phyloP scores from a whole-genome alignment of 2,888 invertebrate species.

The Ormyrus pomaceus region DNA sequence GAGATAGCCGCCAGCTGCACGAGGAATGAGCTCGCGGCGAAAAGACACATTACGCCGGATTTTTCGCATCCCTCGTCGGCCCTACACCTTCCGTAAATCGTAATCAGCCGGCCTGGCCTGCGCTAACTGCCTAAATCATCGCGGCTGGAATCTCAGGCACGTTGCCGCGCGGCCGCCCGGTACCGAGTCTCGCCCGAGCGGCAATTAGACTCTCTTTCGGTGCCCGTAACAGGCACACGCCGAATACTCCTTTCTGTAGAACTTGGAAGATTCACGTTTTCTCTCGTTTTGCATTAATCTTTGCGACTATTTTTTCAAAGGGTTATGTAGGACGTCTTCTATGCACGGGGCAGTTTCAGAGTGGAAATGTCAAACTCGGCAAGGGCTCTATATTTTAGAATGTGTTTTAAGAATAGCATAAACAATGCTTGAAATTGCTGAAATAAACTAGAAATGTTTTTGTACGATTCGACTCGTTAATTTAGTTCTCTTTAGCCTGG shows the following conservation, averaged over 20 bases:
- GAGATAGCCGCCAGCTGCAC: not conserved
- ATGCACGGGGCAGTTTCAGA: too few species aligned
- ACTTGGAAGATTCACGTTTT: too few species aligned
- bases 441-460: not conserved
- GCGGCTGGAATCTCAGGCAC: conserved; percentile 38
- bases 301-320: too few species aligned
- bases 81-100: conserved; percentile 23
- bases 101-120: conserved; percentile 5
- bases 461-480: conserved; percentile 6
- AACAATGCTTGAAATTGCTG: too few species aligned
- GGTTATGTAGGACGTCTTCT: too few species aligned
- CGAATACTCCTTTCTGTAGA: too few species aligned
- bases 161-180: not conserved
- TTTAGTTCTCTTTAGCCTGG: conserved; percentile 3
- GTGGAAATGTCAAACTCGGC: too few species aligned
- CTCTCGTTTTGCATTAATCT: too few species aligned
- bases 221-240: too few species aligned
- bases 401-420: too few species aligned
- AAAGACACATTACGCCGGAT: conserved; percentile 5
- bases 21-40: not conserved
- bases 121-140: conserved; percentile 39
- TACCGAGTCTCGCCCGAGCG: not conserved
- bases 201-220: conserved; percentile 25
- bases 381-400: not conserved
- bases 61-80: conserved; percentile 33